These are phyloP conservation scores for Acanthurus lineatus DNA, from an alignment of 2,797 vertebrate genomes.

Conservation along the genomic window DNA sequence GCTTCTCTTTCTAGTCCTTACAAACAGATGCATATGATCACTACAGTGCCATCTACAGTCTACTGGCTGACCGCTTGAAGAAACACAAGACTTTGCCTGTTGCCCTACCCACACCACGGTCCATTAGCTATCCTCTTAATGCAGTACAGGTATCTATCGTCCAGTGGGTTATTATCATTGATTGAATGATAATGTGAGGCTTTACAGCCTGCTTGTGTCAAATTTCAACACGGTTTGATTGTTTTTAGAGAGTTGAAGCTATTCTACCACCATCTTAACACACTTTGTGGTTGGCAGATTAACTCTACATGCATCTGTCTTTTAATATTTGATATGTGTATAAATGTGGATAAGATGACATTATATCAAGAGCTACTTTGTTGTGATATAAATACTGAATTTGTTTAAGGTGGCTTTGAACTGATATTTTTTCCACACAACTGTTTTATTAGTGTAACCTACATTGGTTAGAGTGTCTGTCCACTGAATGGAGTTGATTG, in stretches of 20 bases:
- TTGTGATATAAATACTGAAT: neutral
- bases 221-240: neutral
- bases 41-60: constrained; percentile 99
- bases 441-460: neutral
- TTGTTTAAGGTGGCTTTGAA: neutral
- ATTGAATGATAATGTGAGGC: neutral
- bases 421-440: neutral
- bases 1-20: constrained; percentile 86
- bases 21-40: constrained; percentile 97
- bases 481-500: constrained; percentile 22
- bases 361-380: neutral
- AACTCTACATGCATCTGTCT: neutral
- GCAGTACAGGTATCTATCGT: constrained; percentile 88
- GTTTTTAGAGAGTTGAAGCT: neutral
- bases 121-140: constrained; percentile 88
- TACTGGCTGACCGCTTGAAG: constrained; percentile 95
- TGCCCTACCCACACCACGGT: constrained; percentile 88
- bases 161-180: neutral
- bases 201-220: neutral
- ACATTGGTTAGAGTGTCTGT: neutral
- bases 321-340: neutral
- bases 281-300: neutral
- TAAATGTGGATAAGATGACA: too few species aligned
- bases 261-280: neutral
- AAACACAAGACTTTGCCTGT: constrained; percentile 95